Evolutionary conservation across 2,797 vertebrate species (phyloP).

Genomic region (Cyprinodon diabolis): DNA sequence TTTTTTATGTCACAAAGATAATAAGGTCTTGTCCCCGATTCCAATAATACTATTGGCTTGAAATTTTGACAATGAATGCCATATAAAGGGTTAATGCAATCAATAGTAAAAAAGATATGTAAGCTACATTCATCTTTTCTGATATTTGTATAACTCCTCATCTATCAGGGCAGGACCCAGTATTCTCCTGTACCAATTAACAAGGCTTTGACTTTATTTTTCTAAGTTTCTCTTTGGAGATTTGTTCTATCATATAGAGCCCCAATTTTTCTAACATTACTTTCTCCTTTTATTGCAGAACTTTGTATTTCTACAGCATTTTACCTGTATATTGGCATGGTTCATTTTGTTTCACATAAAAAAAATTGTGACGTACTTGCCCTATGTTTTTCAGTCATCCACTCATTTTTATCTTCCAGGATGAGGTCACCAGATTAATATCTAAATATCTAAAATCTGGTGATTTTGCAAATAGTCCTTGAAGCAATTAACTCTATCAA

Average conservation of each 20-base stretch:
- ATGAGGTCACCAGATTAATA: too few relatives aligned
- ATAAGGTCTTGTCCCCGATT: too few relatives aligned
- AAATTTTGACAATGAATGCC: too few relatives aligned
- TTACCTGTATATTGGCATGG: background rate
- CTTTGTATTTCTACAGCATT: background rate
- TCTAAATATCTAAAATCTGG: too few relatives aligned
- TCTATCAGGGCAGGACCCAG: background rate
- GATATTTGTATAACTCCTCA: background rate
- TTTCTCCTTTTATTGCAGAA: background rate
- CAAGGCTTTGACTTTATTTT: too few relatives aligned
- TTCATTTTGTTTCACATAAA: background rate
- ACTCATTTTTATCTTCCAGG: too few relatives aligned
- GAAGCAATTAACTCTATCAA: too few relatives aligned
- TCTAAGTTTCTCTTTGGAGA: background rate
- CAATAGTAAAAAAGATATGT: too few relatives aligned
- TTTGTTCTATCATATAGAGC: background rate
- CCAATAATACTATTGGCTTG: too few relatives aligned
- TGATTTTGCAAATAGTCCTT: too few relatives aligned
- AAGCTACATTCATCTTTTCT: background rate
- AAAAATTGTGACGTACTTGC: background rate
- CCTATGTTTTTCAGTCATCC: background rate
- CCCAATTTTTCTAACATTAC: background rate
- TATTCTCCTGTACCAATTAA: background rate
- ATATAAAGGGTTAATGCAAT: too few relatives aligned
- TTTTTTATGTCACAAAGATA: too few relatives aligned